phyloP scores from a whole-genome alignment of 2,888 invertebrate genomes.

The Lasioglossum villosulum region DNA sequence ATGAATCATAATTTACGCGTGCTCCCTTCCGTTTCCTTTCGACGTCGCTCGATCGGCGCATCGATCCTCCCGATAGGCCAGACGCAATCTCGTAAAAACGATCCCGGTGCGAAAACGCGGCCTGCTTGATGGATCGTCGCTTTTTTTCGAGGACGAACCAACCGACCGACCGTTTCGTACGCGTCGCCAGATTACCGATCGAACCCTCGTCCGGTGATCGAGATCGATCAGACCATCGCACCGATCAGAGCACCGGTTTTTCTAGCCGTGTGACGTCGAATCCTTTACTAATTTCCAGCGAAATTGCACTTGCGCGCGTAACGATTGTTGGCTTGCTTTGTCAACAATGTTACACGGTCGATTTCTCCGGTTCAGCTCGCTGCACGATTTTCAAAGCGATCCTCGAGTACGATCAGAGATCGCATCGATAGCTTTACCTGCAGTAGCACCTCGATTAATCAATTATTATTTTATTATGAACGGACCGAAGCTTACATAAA shows the following conservation, averaged over 20 bases:
- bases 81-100: conserved; percentile 48
- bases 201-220: background rate
- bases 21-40: conserved; percentile 23
- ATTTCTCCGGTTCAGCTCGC: background rate
- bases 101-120: conserved; percentile 46
- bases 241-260: background rate
- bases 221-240: background rate
- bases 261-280: background rate
- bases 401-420: background rate
- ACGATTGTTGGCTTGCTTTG: background rate
- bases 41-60: conserved; percentile 3
- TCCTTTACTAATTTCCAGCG: background rate
- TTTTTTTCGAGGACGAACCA: conserved; percentile 20
- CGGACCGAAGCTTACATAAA: no score
- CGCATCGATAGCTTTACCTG: background rate
- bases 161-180: background rate
- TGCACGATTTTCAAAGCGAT: background rate
- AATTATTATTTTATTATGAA: no score
- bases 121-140: conserved; percentile 43
- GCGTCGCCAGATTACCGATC: background rate
- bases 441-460: no score
- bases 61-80: conserved; percentile 40
- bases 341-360: background rate
- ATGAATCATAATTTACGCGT: conserved; percentile 67
- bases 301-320: background rate